Evolutionary conservation across 2,113 vertebrate species (phyloP), one percentile per base, ranked within the genome.

Genomic region (Macroglossus sobrinus): DNA sequence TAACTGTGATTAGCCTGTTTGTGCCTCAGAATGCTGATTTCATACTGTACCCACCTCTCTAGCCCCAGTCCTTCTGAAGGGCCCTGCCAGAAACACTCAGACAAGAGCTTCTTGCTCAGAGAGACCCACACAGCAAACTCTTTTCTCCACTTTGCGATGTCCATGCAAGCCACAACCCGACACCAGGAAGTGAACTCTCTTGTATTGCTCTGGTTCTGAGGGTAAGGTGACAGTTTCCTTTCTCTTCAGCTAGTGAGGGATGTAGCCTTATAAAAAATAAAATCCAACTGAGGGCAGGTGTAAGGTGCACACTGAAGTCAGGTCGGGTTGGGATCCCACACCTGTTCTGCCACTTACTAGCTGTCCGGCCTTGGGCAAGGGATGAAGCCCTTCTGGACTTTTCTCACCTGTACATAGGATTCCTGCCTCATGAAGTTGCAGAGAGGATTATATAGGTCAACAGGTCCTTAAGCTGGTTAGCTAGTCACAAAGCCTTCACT

Each of bases 11-110:
- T 88, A 95, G 96, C 40, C 50, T 64, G 61, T 79, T 6, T 8
- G 45, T 87, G 96, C 63, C 84, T 88, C 57, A 28, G 93, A 93
- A 87, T 91, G 82, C 96, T 96, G 96, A 91, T 96, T 84, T 79
- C 11, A 38, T 81, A 19, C 74, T 74, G 55, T 28, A 9, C 50
- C 38, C 82, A 61, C 55, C 35, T 14, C 69, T 26, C 55, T 45
- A 0, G 0, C 50, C 78, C 69, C 76, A 35, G 76, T 82, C 40
- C 43, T 75, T 53, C 88, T 4, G 0, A 30, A 68, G 71, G 61
- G 81, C 38, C 69, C 75, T 86, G 66, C 84, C 40, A 19, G 84
- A 69, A 74, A 63, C 66, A 19, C 28, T 14, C 91, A 43, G 50
- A n/a, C 45, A 26, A 72, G 76, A 80, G 53, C 61, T 64, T 55